phyloP scores from a whole-genome alignment of 2,888 invertebrate species.

The Trichacis sp. region DNA sequence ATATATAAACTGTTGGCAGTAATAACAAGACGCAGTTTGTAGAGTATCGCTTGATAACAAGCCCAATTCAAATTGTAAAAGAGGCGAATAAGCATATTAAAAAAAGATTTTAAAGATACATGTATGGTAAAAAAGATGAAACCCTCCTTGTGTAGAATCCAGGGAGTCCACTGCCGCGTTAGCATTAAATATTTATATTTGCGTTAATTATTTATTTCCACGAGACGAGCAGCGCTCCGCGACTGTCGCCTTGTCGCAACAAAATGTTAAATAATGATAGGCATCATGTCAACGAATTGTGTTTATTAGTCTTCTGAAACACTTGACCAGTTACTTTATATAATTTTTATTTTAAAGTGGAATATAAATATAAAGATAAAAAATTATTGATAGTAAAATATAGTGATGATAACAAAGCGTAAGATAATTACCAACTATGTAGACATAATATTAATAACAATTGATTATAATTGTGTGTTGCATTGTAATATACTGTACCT shows the following conservation, averaged over 20 bases:
- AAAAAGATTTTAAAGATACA: no score
- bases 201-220: slow-evolving; percentile 66
- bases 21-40: slow-evolving; percentile 51
- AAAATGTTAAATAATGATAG: slow-evolving; percentile 25
- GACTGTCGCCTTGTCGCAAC: slow-evolving; percentile 51
- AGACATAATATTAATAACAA: slow-evolving; percentile 66
- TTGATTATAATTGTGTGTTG: slow-evolving; percentile 68
- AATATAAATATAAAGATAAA: slow-evolving; percentile 34
- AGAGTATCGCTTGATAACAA: slow-evolving; percentile 55
- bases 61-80: slow-evolving; percentile 34
- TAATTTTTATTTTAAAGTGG: slow-evolving; percentile 45
- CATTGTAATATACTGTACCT: slow-evolving; percentile 69
- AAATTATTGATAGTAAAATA: slow-evolving; percentile 51
- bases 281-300: slow-evolving; percentile 34
- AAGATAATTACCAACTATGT: slow-evolving; percentile 59
- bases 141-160: slow-evolving; percentile 60
- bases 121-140: slow-evolving; percentile 49
- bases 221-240: slow-evolving; percentile 63
- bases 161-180: slow-evolving; percentile 65
- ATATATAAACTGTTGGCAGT: slow-evolving; percentile 35
- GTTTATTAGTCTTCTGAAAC: slow-evolving; percentile 64
- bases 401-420: slow-evolving; percentile 50
- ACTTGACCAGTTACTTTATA: slow-evolving; percentile 60
- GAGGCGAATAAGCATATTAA: no score
- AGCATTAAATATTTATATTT: slow-evolving; percentile 65